These are phyloP conservation scores for Malurus leucopterus DNA, from an alignment of 2,797 vertebrate species.

Conservation along the genomic window DNA sequence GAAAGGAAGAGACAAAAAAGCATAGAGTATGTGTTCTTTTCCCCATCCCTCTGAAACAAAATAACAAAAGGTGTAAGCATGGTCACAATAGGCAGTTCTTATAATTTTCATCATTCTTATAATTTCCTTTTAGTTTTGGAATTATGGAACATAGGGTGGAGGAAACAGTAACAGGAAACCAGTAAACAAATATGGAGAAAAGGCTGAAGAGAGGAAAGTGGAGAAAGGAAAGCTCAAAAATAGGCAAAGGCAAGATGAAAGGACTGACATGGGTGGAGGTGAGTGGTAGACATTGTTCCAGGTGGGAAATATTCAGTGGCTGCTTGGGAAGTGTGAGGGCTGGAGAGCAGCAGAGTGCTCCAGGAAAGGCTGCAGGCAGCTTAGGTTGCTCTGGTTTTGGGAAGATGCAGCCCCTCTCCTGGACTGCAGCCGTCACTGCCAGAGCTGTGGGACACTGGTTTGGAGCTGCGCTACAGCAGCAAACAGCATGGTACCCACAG, in stretches of 20 bases:
- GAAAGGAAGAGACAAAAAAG: not conserved
- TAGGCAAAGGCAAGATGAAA: not conserved
- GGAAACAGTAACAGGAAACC: not conserved
- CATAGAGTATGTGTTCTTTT: not conserved
- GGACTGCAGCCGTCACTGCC: not conserved
- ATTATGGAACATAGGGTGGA: not conserved
- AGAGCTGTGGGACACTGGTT: rapidly evolving
- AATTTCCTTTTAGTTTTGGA: not conserved
- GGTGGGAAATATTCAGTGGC: not conserved
- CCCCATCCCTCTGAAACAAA: not conserved
- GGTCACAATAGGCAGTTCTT: not conserved
- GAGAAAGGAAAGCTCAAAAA: not conserved
- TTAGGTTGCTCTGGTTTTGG: not conserved
- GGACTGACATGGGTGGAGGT: rapidly evolving
- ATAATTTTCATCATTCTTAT: not conserved
- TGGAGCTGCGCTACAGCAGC: not conserved
- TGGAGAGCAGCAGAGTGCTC: not conserved
- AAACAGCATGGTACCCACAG: not conserved
- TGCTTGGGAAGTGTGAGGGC: not conserved
- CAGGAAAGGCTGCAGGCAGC: not conserved
- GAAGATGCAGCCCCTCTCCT: not conserved
- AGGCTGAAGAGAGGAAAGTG: not conserved
- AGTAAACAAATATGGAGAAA: not conserved
- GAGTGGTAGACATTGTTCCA: not conserved
- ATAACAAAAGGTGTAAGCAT: not conserved